Evolutionary conservation across 1,140 invertebrate species (phyloP), one percentile per base, ranked within the genome.

Genomic region (Drosophila ohnishii): DNA sequence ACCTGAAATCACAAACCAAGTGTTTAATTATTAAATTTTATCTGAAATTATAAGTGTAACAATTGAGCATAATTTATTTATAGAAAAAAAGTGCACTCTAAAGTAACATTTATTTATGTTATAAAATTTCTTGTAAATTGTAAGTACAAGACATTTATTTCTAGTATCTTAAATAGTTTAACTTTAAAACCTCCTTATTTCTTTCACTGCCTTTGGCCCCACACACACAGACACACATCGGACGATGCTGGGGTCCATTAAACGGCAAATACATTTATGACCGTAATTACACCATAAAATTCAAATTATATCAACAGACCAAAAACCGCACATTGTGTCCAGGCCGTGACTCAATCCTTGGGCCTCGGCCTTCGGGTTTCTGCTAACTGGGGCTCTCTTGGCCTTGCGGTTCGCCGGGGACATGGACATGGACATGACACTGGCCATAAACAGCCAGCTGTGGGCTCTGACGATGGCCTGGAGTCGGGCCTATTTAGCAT

Each of bases 211-310:
- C 16, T 13, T 2, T 30, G 56, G 61, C 47, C 25, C 39, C 56
- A 61, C 50, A 55, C 48, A 67, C 59, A 61, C 48, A 67, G 56
- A 53, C 37, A 58, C 44, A 51, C 59, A 32, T 40, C 16, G 32
- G 32, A 53, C 59, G 50, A 47, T 61, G 51, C 73, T 63, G 62
- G 66, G 60, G 65, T 63, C 77, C 80, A 84, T 80, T 88, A 88
- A 88, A 79, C 55, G 75, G 80, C 76, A 87, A 89, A 89, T 90
- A 90, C 89, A 90, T 90, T 90, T 90, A 90, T 90, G 84, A 75
- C 81, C 77, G 64, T 85, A 90, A 90, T 90, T 90, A 90, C 81
- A 86, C 88, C 85, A 86, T 90, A 90, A 90, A 90, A 90, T 86
- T 90, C 85, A 90, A 90, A 90, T 90, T 88, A 88, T 88, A 88